Percentiles rank a stretch among this genome's conserved stretches.
These are phyloP conservation scores for Columba guinea DNA, from an alignment of 2,797 vertebrate species.

Conservation along the genomic window DNA sequence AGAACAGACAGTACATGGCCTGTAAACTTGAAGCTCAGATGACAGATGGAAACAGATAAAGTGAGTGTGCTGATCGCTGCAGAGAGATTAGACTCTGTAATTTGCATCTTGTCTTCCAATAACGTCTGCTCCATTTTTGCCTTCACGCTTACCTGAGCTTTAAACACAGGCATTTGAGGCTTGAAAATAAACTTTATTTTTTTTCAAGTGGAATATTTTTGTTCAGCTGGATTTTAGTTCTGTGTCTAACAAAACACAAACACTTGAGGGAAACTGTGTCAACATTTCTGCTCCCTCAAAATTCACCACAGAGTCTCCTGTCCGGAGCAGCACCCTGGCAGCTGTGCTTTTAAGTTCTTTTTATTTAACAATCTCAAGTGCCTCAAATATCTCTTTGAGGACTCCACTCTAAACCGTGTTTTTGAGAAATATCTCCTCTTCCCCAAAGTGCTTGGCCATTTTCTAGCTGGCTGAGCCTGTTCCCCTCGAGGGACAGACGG, in stretches of 20 bases:
- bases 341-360: background rate
- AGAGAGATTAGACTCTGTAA: slow-evolving; percentile 28
- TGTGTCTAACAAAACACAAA: background rate
- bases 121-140: background rate
- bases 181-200: background rate
- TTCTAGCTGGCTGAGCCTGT: background rate
- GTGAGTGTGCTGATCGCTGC: slow-evolving; percentile 14
- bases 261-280: background rate
- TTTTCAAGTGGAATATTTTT: background rate
- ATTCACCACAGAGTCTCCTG: background rate
- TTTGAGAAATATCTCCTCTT: background rate
- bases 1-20: slow-evolving; percentile 46
- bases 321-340: background rate
- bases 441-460: background rate
- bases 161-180: background rate
- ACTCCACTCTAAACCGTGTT: background rate
- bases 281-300: background rate
- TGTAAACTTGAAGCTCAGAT: slow-evolving; percentile 67
- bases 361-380: background rate
- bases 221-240: background rate
- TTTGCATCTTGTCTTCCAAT: slow-evolving; percentile 51
- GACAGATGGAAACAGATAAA: slow-evolving; percentile 68
- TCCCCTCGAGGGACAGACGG: background rate
- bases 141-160: background rate
- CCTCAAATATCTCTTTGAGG: background rate